Percentiles rank a stretch among this genome's conserved stretches.
Evolutionary conservation across 1,140 invertebrate genomes (phyloP).

Genomic region (Trachymyrmex septentrionalis): DNA sequence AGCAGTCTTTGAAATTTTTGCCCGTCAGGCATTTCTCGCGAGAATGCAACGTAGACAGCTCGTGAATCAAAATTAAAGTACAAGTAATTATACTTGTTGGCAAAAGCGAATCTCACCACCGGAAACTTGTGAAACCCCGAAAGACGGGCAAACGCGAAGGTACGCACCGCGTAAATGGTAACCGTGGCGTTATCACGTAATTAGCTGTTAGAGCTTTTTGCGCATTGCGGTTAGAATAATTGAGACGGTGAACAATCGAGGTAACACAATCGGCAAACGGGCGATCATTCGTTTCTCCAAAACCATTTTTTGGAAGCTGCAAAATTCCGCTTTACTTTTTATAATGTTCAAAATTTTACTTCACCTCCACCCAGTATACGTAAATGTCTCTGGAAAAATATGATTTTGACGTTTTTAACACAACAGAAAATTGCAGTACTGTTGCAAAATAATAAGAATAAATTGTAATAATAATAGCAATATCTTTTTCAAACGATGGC

Average conservation of each 20-base stretch:
- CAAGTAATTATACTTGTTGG: constrained; percentile 34
- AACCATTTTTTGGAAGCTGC: neutral
- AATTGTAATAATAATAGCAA: neutral
- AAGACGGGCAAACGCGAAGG: constrained; percentile 31
- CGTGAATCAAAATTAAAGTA: constrained; percentile 55
- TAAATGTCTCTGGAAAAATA: neutral
- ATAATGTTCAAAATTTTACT: neutral
- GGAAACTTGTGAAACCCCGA: constrained; percentile 23
- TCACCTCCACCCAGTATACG: neutral
- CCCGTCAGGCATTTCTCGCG: constrained; percentile 7
- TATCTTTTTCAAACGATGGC: neutral
- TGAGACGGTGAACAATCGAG: constrained; percentile 16
- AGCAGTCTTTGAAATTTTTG: constrained; percentile 27
- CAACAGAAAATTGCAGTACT: neutral
- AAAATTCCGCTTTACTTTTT: neutral
- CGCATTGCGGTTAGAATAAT: constrained; percentile 8
- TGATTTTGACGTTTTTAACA: constrained; percentile 7
- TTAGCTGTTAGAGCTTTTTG: constrained; percentile 26
- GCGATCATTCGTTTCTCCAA: constrained; percentile 5
- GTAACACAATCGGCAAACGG: constrained; percentile 13
- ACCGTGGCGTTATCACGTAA: constrained; percentile 33
- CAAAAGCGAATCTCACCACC: constrained; percentile 21
- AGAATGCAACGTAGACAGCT: constrained; percentile 35
- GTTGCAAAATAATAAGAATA: neutral
- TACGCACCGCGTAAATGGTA: constrained; percentile 32